Conservation (phyloP, 2,888 invertebrate genomes). For the Drosophila meridiana region DNA sequence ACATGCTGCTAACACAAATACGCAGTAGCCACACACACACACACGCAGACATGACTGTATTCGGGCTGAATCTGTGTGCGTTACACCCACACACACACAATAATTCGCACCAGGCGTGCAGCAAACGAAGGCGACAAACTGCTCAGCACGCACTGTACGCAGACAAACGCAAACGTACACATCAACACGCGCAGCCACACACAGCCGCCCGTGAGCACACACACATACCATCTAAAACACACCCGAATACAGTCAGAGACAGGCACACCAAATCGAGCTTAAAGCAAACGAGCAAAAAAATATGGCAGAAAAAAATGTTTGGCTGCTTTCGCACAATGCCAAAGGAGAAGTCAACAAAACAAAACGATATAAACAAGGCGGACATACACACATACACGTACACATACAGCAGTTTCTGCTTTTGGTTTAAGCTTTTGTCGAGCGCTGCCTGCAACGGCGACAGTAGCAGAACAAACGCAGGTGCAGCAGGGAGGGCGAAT, state of each 20-base stretch:
- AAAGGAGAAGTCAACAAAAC: conserved; percentile 28
- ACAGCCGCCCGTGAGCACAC: conserved; percentile 1
- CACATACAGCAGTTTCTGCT: conserved; percentile 46
- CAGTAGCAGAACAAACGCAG: neutral
- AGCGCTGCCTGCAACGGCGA: conserved; percentile 44
- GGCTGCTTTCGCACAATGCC: conserved; percentile 15
- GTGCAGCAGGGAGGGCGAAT: neutral
- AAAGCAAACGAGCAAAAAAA: conserved; percentile 44
- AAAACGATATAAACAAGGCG: conserved; percentile 65
- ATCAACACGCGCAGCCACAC: conserved; percentile 11
- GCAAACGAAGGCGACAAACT: conserved; percentile 38
- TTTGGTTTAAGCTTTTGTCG: conserved; percentile 32
- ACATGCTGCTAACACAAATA: conserved; percentile 19
- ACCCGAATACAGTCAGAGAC: conserved; percentile 41
- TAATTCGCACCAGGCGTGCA: conserved; percentile 74
- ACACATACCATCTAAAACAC: conserved; percentile 20
- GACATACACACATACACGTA: conserved; percentile 17
- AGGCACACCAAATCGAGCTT: conserved; percentile 64
- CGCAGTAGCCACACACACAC: conserved; percentile 16
- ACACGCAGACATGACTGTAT: neutral
- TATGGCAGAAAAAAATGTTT: conserved; percentile 33
- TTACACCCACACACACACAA: conserved; percentile 77
- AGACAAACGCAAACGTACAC: conserved; percentile 1
- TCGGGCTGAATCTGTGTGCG: conserved; percentile 44
- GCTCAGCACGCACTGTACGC: conserved; percentile 37